These are phyloP conservation scores for Nemopilema nomurai DNA, from an alignment of 30 jellyfish, hydroid and myxozoan species.

Conservation along the genomic window DNA sequence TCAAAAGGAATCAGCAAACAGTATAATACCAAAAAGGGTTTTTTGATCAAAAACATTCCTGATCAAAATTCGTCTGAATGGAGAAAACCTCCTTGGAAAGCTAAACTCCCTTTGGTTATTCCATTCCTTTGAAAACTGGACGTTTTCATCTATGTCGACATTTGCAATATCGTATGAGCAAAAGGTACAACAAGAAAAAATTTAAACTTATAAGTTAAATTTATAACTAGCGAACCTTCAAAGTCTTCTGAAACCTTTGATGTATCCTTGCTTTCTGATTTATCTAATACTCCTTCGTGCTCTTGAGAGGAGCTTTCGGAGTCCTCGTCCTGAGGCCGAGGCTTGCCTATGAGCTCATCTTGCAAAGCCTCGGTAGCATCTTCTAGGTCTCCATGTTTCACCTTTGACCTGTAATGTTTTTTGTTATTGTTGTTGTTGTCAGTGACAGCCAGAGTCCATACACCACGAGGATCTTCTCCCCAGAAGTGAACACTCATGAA, in stretches of 20 bases:
- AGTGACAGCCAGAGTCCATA: slow-evolving; percentile 97
- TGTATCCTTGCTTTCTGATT: slow-evolving; percentile 18
- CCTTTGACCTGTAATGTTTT: slow-evolving; percentile 77
- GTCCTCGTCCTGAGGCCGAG: slow-evolving; percentile 63
- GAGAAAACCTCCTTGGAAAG: too few relatives aligned
- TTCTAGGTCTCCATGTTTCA: slow-evolving; percentile 88
- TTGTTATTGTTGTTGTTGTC: slow-evolving; percentile 90
- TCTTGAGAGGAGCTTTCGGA: slow-evolving; percentile 52
- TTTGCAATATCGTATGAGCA: too few relatives aligned
- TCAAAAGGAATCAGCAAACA: too few relatives aligned
- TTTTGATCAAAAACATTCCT: too few relatives aligned
- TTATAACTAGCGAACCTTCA: slow-evolving; percentile 64
- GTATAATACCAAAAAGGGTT: too few relatives aligned
- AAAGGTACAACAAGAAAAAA: too few relatives aligned
- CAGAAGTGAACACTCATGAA: slow-evolving; percentile 99
- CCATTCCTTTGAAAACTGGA: too few relatives aligned
- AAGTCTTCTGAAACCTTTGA: slow-evolving; percentile 68
- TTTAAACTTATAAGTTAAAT: too few relatives aligned
- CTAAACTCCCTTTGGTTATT: too few relatives aligned
- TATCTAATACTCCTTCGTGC: slow-evolving; percentile 61
- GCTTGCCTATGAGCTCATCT: slow-evolving; percentile 77
- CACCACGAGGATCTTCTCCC: slow-evolving; percentile 99
- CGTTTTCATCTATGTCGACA: too few relatives aligned
- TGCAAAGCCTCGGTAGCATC: slow-evolving; percentile 97
- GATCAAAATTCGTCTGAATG: too few relatives aligned